Conservation (phyloP, 2,888 invertebrate genomes). For the Seladonia tumulorum region DNA sequence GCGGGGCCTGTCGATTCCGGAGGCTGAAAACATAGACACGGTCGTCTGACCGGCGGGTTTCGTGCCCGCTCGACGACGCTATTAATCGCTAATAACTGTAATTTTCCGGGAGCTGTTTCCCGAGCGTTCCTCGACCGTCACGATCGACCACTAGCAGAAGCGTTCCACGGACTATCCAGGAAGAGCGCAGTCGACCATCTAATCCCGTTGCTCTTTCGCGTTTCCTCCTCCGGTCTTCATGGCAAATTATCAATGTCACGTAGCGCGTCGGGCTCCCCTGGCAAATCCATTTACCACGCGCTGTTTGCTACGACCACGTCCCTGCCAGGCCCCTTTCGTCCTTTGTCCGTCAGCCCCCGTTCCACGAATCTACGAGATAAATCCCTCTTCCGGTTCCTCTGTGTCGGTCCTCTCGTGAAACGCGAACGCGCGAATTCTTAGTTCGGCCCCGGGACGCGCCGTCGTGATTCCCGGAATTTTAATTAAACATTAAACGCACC, state of each 20-base stretch:
- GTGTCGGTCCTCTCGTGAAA: background rate
- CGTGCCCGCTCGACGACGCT: slow-evolving; percentile 12
- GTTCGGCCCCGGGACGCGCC: background rate
- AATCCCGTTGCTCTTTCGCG: slow-evolving; percentile 54
- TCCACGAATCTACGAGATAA: slow-evolving; percentile 20
- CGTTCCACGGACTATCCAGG: slow-evolving; percentile 33
- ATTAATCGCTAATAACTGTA: slow-evolving; percentile 47
- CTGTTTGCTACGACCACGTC: slow-evolving; percentile 40
- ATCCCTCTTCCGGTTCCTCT: slow-evolving; percentile 23
- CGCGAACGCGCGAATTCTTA: background rate
- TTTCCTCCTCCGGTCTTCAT: slow-evolving; percentile 57
- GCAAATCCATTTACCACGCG: slow-evolving; percentile 56
- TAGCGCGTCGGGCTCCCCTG: slow-evolving; percentile 41
- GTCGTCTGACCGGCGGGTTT: slow-evolving; percentile 4
- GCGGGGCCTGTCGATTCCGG: background rate
- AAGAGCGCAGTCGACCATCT: slow-evolving; percentile 47
- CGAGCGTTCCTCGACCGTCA: slow-evolving; percentile 35
- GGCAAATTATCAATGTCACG: slow-evolving; percentile 64
- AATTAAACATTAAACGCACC: background rate
- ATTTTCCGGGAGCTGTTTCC: slow-evolving; percentile 22
- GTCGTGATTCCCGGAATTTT: background rate
- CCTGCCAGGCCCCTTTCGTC: slow-evolving; percentile 8
- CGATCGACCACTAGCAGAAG: slow-evolving; percentile 32
- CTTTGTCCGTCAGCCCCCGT: slow-evolving; percentile 15
- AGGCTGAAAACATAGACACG: background rate